Evolutionary conservation across 2,888 invertebrate species (phyloP).

Genomic region (Sesia apiformis): DNA sequence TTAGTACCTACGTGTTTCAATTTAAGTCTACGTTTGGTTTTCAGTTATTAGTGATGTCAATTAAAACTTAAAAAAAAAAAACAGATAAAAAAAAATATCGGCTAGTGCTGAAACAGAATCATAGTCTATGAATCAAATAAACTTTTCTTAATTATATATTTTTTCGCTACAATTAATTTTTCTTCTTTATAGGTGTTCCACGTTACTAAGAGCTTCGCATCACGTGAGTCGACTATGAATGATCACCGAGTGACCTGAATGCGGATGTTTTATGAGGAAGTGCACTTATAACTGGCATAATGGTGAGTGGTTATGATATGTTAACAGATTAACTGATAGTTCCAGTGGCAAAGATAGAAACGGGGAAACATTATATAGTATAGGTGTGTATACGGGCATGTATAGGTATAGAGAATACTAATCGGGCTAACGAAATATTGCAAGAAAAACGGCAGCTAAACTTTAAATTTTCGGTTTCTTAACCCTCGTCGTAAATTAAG

Average conservation of each 20-base stretch:
- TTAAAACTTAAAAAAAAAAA: not conserved
- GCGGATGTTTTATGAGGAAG: conserved; percentile 44
- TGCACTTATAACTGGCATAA: conserved; percentile 51
- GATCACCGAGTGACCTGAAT: conserved; percentile 35
- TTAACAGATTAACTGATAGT: conserved; percentile 19
- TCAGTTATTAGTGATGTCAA: not conserved
- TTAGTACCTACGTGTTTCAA: no score
- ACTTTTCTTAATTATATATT: not conserved
- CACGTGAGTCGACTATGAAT: not conserved
- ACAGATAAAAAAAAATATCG: not conserved
- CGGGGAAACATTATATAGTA: no score
- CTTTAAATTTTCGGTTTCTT: no score
- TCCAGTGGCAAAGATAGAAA: conserved; percentile 5
- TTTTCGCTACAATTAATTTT: not conserved
- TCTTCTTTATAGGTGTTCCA: not conserved
- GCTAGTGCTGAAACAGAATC: not conserved
- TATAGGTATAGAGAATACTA: no score
- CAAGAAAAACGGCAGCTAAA: no score
- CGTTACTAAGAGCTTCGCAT: not conserved
- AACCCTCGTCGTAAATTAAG: no score
- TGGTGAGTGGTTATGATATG: conserved; percentile 42
- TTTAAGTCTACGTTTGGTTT: no score
- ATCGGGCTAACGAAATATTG: no score
- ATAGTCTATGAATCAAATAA: not conserved
- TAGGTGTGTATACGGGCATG: no score